Percentiles rank a stretch among this genome's conserved stretches.
Conservation (phyloP, 1,140 invertebrate species). For the Choristoneura fumiferana region DNA sequence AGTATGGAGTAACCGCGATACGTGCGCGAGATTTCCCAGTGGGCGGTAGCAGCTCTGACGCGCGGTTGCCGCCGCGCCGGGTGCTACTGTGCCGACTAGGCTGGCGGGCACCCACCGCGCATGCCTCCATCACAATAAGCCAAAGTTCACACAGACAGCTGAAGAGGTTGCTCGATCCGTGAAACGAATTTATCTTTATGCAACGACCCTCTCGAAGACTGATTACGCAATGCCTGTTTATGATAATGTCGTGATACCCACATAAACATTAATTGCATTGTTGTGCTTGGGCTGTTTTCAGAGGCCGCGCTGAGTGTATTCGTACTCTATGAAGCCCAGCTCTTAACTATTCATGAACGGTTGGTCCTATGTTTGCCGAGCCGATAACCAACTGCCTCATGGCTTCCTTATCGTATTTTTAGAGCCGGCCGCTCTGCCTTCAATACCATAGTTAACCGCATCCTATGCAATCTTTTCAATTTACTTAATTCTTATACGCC, state of each 20-base stretch:
- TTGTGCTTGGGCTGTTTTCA: neutral
- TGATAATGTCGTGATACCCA: neutral
- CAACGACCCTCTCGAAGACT: constrained; percentile 50
- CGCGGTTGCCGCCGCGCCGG: constrained; percentile 43
- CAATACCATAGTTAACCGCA: constrained; percentile 4
- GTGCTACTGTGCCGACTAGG: constrained; percentile 48
- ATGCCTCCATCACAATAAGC: constrained; percentile 60
- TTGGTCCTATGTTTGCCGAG: constrained; percentile 44
- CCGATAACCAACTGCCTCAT: constrained; percentile 50
- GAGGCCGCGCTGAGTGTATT: constrained; percentile 26
- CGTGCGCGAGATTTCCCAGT: constrained; percentile 10
- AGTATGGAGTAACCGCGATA: neutral
- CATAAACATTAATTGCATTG: constrained; percentile 6
- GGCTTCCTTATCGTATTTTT: constrained; percentile 55
- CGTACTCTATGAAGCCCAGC: constrained; percentile 36
- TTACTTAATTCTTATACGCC: neutral
- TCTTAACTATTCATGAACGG: constrained; percentile 63
- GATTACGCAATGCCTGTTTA: constrained; percentile 26
- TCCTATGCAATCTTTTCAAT: neutral
- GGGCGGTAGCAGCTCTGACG: constrained; percentile 25
- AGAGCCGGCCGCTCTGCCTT: constrained; percentile 29
- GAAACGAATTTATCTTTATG: constrained; percentile 57
- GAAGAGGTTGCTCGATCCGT: constrained; percentile 42
- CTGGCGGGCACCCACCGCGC: constrained; percentile 46
- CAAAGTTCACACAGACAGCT: constrained; percentile 54